Evolutionary conservation across 2,888 invertebrate species (phyloP), one percentile per base, ranked within the genome.

Genomic region (Caenorhabditis sp.): DNA sequence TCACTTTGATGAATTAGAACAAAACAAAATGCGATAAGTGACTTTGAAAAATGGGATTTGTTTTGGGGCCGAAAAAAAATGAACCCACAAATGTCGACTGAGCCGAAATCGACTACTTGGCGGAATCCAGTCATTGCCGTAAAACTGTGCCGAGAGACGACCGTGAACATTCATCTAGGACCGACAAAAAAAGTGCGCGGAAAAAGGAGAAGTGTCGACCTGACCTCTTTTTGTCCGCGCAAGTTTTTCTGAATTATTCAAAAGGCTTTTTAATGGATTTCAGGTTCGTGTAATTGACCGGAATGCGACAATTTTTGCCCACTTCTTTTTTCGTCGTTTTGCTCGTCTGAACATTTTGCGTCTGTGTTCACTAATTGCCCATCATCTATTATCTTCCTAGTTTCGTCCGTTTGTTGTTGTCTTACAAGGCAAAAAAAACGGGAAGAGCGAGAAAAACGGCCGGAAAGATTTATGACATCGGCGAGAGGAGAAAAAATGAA

Each of bases 101-200:
- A 72, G 51, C 12, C 66, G 51, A 27, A 72, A 72, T 43, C 72
- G 31, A 5, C 67, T 63, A 1, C 63, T 58, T 24, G 63, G 58
- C n/a, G 61, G 61, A 8, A 26, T 43, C 43, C 43, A 43, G 14
- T 43, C 43, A 21, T 37, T 23, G 4, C 55, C 72, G 24, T 64
- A 72, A 58, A 72, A 72, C 50, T 63, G 64, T n/a, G 67, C 72
- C 10, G 72, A 72, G 53, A 72, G 62, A 64, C 72, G 60, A 53
- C 72, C 72, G 31, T 72, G 72, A 12, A 72, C 72, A 58, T 72
- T 67, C 72, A 72, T 72, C 57, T 54, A 54, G 26, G 50, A n/a
- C 23, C 21, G 6, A 26, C 19, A 23, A 21, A 14, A 51, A 17
- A 17, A 62, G n/a, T n/a, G n/a, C n/a, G n/a, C n/a, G 23, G 58